phyloP scores from a whole-genome alignment of 2,888 invertebrate species.

The Drosophila kanekoi region DNA sequence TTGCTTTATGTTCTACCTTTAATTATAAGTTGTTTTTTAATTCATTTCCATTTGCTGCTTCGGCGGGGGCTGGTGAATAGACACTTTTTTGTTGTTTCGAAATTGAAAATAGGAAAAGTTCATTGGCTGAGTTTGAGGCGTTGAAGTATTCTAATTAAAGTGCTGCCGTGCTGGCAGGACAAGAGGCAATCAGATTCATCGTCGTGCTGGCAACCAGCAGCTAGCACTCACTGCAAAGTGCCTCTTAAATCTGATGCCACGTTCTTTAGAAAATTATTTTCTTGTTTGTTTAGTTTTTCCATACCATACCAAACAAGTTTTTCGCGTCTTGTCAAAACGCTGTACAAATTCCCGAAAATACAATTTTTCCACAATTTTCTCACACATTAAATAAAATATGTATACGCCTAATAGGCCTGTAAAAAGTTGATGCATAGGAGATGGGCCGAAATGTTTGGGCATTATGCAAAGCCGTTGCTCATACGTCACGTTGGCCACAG shows the following conservation, averaged over 20 bases:
- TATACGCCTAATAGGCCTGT: background rate
- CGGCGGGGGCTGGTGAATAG: conserved; percentile 24
- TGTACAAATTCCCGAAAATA: background rate
- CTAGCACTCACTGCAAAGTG: background rate
- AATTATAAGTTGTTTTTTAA: conserved; percentile 68
- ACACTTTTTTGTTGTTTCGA: conserved; percentile 40
- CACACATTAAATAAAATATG: conserved; percentile 5
- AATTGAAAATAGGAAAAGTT: conserved; percentile 72
- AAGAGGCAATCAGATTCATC: conserved; percentile 32
- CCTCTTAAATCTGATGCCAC: background rate
- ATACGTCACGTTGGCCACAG: conserved; percentile 44
- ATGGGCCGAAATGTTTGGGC: conserved; percentile 22
- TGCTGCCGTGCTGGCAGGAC: conserved; percentile 45
- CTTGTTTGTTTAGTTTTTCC: background rate
- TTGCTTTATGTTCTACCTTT: conserved; percentile 62
- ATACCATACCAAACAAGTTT: background rate
- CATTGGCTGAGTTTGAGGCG: conserved; percentile 30
- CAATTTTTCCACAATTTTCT: background rate
- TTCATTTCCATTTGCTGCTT: conserved; percentile 19
- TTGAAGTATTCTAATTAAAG: conserved; percentile 72
- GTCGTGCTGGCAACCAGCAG: conserved; percentile 29
- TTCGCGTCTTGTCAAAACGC: background rate
- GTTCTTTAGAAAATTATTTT: too few species aligned
- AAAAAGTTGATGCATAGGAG: background rate
- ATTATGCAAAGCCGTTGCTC: conserved; percentile 43